Conservation (phyloP, 2,888 invertebrate species). For the Julus scanicus region DNA sequence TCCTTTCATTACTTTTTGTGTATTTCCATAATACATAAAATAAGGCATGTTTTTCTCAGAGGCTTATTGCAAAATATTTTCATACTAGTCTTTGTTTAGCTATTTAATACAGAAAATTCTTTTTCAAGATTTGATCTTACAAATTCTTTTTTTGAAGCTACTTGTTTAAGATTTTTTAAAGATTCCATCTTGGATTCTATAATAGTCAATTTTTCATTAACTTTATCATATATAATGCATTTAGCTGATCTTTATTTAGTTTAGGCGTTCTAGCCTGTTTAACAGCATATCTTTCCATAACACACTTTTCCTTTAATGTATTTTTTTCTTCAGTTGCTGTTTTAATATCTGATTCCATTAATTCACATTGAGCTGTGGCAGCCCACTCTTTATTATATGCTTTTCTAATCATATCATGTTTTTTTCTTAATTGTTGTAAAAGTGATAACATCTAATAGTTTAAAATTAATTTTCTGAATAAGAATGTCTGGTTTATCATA, state of each 20-base stretch:
- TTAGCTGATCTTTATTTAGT: background rate
- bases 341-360: too few species aligned
- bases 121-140: background rate
- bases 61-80: background rate
- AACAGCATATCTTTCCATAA: background rate
- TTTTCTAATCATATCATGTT: too few species aligned
- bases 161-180: background rate
- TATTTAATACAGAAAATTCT: background rate
- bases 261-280: background rate
- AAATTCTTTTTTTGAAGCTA: background rate
- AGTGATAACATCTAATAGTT: too few species aligned
- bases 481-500: too few species aligned
- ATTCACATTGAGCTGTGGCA: too few species aligned
- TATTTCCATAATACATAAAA: background rate
- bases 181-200: background rate
- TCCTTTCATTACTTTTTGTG: background rate
- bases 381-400: too few species aligned
- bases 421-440: too few species aligned
- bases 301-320: background rate
- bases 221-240: background rate
- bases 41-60: background rate
- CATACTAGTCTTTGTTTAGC: background rate
- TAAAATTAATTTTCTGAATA: too few species aligned
- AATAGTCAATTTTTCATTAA: background rate
- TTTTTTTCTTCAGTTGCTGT: too few species aligned